phyloP scores from a whole-genome alignment of 2,888 invertebrate species.

The Euphydryas editha region DNA sequence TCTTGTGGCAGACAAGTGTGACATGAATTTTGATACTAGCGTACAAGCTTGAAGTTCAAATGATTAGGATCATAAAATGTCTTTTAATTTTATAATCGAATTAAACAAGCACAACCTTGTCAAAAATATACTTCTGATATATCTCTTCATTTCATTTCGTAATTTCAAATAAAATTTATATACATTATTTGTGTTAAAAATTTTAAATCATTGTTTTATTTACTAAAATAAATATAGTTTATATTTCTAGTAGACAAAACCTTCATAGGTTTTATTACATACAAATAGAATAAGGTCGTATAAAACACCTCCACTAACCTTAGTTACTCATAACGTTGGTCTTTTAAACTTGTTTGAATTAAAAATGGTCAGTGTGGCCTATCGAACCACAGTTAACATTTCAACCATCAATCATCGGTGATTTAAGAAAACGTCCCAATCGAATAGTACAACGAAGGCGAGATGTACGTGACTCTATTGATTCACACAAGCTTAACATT shows the following conservation, averaged over 20 bases:
- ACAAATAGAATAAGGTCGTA: not conserved
- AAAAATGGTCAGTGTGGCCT: conserved; percentile 4
- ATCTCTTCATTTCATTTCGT: no score
- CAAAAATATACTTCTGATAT: no score
- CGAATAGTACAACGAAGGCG: conserved; percentile 48
- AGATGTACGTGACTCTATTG: conserved; percentile 57
- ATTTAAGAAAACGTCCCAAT: conserved; percentile 55
- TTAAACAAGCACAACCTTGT: no score
- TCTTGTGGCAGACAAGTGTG: conserved; percentile 43
- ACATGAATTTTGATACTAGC: conserved; percentile 41
- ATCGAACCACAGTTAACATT: conserved; percentile 30
- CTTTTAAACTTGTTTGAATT: not conserved
- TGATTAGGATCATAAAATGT: not conserved
- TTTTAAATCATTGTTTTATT: no score
- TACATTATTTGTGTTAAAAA: no score
- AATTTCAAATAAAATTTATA: no score
- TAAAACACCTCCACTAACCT: not conserved
- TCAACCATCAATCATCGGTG: conserved; percentile 51
- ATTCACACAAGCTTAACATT: conserved; percentile 9
- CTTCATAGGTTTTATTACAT: no score
- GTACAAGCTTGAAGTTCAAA: conserved; percentile 1
- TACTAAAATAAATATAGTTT: no score
- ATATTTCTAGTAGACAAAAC: no score
- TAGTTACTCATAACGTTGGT: not conserved
- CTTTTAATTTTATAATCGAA: not conserved